A percentile compares a stretch with the other conserved stretches of the same genome.
phyloP scores from a whole-genome alignment of 2,797 vertebrate species.

The Orestias chungarensis region DNA sequence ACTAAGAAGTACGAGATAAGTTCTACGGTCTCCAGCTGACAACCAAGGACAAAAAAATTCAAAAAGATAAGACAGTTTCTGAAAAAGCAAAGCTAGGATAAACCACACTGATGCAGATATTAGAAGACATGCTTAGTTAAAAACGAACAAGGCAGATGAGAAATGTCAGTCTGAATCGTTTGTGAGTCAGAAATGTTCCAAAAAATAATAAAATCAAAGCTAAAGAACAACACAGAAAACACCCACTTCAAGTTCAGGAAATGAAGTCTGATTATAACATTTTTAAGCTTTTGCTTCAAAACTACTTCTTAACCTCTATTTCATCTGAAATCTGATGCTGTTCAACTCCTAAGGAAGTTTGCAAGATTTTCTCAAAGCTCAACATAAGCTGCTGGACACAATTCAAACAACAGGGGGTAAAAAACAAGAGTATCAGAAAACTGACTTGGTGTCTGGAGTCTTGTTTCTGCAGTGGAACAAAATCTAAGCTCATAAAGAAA shows the following conservation, averaged over 20 bases:
- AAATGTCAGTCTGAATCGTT: conserved; percentile 18
- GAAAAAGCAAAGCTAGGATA: not conserved
- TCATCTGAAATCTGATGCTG: not conserved
- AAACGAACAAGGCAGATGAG: not conserved
- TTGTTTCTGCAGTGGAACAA: not conserved
- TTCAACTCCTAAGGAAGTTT: not conserved
- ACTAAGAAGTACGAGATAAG: conserved; percentile 16
- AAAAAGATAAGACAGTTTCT: conserved; percentile 27
- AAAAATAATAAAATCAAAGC: not conserved
- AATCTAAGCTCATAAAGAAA: not conserved
- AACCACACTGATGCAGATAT: conserved; percentile 1
- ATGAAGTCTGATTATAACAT: not conserved
- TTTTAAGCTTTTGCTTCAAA: not conserved
- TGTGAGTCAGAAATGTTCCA: not conserved
- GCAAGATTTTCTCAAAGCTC: not conserved
- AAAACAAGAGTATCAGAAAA: not conserved
- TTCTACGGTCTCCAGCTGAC: not conserved
- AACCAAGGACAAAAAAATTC: conserved; percentile 19
- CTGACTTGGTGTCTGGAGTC: not conserved
- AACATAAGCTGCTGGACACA: not conserved
- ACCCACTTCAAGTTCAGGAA: not conserved
- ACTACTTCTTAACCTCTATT: not conserved
- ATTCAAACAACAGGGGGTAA: not conserved
- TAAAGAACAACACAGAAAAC: not conserved
- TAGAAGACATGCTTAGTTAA: conserved; percentile 1